These are phyloP conservation scores for Aurelia sp. DNA, from an alignment of 30 jellyfish, hydroid and myxozoan genomes.

Conservation along the genomic window DNA sequence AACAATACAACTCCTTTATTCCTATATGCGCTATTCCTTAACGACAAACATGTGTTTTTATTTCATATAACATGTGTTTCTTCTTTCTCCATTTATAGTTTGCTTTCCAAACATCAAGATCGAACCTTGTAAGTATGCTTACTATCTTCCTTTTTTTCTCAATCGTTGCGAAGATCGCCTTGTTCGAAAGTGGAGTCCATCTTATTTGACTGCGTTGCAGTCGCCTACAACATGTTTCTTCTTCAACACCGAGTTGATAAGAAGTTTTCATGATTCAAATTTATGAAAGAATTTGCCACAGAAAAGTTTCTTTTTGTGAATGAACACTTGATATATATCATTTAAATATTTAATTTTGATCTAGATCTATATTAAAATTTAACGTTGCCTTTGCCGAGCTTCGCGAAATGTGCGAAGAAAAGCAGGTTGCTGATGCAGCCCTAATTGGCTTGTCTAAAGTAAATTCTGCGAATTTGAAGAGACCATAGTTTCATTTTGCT, in stretches of 20 bases:
- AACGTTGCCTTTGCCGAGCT: slow-evolving; percentile 25
- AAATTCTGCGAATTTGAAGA: too few relatives aligned
- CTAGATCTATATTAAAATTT: slow-evolving; percentile 56
- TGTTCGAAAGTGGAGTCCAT: too few relatives aligned
- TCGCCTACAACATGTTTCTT: too few relatives aligned
- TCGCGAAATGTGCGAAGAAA: slow-evolving; percentile 36
- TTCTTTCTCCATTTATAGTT: slow-evolving; percentile 38
- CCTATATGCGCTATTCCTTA: slow-evolving; percentile 54
- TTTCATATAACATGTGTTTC: slow-evolving; percentile 50
- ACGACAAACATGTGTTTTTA: slow-evolving; percentile 48
- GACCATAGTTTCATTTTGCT: slow-evolving; percentile 3
- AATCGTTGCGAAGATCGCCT: background rate
- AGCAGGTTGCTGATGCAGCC: slow-evolving; percentile 38
- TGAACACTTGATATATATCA: slow-evolving; percentile 17
- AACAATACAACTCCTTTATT: slow-evolving; percentile 61
- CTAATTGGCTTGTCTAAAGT: background rate
- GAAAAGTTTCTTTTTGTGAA: too few relatives aligned
- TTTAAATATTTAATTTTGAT: slow-evolving; percentile 52
- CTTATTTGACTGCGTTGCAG: too few relatives aligned
- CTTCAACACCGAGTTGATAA: too few relatives aligned
- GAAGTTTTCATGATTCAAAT: too few relatives aligned
- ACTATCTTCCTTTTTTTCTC: background rate
- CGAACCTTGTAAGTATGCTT: slow-evolving; percentile 41
- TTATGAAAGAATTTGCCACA: too few relatives aligned
- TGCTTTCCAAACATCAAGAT: slow-evolving; percentile 70